phyloP scores from a whole-genome alignment of 92 coral and sea anemone genomes.

The Muricea muricata region DNA sequence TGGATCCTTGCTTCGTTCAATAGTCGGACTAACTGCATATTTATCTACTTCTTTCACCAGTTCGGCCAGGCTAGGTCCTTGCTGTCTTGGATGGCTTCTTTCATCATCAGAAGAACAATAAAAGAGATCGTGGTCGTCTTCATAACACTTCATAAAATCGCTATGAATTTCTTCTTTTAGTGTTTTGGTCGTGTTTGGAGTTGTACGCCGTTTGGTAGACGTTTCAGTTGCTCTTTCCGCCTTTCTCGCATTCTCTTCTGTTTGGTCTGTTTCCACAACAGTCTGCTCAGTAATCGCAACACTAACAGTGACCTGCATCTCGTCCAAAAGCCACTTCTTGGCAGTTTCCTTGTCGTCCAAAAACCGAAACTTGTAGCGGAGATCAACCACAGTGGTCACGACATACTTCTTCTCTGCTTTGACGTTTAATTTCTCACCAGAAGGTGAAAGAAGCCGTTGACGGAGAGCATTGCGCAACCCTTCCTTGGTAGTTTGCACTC shows the following conservation, averaged over 20 bases:
- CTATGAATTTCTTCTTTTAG: constrained; percentile 34
- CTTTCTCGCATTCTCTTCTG: no score
- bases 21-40: constrained; percentile 16
- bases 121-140: background rate
- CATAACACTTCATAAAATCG: constrained; percentile 40
- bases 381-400: constrained; percentile 41
- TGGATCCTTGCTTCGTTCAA: constrained; percentile 22
- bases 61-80: constrained; percentile 27
- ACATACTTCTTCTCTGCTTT: constrained; percentile 26
- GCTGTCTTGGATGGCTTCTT: background rate
- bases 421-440: constrained; percentile 27
- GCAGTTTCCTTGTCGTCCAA: constrained; percentile 39
- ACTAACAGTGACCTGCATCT: constrained; percentile 6
- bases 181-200: constrained; percentile 23
- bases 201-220: constrained; percentile 10
- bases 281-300: no score
- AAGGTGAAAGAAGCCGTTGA: constrained; percentile 37
- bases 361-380: constrained; percentile 35
- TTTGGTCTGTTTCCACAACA: background rate
- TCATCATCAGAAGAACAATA: background rate
- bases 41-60: constrained; percentile 30
- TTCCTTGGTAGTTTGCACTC: constrained; percentile 42
- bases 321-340: constrained; percentile 46
- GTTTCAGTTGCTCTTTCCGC: no score
- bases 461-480: constrained; percentile 34